Base-by-base conservation (phyloP, 2,113 vertebrate genomes). In the Microcebus murinus region DNA sequence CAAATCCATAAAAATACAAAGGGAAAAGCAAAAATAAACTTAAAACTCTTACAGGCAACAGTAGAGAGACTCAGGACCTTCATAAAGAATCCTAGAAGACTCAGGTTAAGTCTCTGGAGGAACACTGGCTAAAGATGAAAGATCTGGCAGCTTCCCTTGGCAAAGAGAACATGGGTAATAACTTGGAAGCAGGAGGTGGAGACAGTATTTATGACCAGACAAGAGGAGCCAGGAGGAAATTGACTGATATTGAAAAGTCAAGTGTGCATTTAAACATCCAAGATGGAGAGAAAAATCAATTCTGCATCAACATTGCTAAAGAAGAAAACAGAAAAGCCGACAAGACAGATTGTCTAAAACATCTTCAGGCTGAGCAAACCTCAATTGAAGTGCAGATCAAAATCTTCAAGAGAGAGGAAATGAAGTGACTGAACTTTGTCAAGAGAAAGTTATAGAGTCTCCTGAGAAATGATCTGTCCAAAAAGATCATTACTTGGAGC, bases 191-290 rank as follows among this genome's bases (percentile, higher is more conserved):
- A 61, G 80, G 70, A 91, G 36, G 5, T 57, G n/a, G 48, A 95
- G 52, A 83, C 34, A 71, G 59, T 85, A 71, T 85, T 93, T 95
- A 81, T 86, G 45, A 59, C 71, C 77, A 94, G 70, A 92, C 48
- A 14, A 92, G 42, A 85, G 48, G 67, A 93, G 50, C 59, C 29
- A 82, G 52, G 83, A 88, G 76, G 67, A 92, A 91, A 85, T 5
- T 57, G 50, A 90, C n/a, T 77, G 48, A 92, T 71, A 8, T 17
- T 90, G 82, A 95, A 92, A 96, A 97, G 71, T 67, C 15, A 20
- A 94, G 59, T 34, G 14, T 34, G n/a, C 57, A 42, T 76, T 97
- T 59, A 93, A 85, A 93, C 27, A 52, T 50, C 63, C 67, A 81
- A 65, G 34, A 76, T 71, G 36, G 36, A 90, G 81, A 92, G 57